phyloP scores from a whole-genome alignment of 2,888 invertebrate genomes.

The Dryobota labecula region DNA sequence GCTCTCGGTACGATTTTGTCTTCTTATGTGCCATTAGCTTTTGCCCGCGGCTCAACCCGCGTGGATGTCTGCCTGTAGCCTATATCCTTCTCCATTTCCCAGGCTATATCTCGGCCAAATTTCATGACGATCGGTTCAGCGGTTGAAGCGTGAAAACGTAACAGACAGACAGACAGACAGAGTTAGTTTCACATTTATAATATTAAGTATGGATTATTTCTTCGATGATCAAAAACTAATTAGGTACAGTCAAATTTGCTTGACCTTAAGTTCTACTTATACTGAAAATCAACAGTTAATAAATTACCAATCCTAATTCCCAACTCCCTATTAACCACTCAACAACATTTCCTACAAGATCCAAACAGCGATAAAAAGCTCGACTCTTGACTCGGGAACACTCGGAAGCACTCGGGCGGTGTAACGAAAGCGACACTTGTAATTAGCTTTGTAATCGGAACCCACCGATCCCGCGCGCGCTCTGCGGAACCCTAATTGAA shows the following conservation, averaged over 20 bases:
- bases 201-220: no score
- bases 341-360: conserved; percentile 45
- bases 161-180: no score
- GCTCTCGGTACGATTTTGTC: not conserved
- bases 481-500: conserved; percentile 80
- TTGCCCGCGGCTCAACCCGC: no score
- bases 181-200: no score
- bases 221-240: not conserved
- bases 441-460: conserved; percentile 87
- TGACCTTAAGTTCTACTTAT: not conserved
- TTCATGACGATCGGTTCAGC: no score
- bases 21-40: no score
- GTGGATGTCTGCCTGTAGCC: no score
- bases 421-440: conserved; percentile 83
- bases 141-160: no score
- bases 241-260: not conserved
- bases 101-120: no score
- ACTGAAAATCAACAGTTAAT: conserved; percentile 20
- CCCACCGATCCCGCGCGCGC: conserved; percentile 69
- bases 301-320: conserved; percentile 26
- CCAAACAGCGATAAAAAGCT: conserved; percentile 49
- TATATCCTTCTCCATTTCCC: no score
- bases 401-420: conserved; percentile 53
- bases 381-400: conserved; percentile 37
- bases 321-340: conserved; percentile 14